Base-by-base conservation (phyloP, 1,140 invertebrate species). In the Solen grandis region DNA sequence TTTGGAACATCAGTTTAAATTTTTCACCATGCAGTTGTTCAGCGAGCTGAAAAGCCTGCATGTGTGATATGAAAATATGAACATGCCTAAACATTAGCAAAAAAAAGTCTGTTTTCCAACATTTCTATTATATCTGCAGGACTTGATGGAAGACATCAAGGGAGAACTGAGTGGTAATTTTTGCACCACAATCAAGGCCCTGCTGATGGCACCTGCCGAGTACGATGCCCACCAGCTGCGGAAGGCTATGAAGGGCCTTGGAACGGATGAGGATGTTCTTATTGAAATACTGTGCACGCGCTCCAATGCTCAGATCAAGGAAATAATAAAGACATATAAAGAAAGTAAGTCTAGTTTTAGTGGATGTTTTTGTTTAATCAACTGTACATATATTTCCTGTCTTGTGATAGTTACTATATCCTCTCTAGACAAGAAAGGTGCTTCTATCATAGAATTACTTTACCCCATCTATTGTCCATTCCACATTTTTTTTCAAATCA, bases 211-310 rank as follows among this genome's bases (percentile, higher is more conserved):
- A 5, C 89, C 91, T n/a, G 91, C 88, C 10, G 91, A 92, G 50
- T 92, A 90, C 86, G 92, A 92, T 84, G 92, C 92, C 14, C 81
- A 88, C 35, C 84, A 90, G 72, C 82, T 92, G 31, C 70, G 86
- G 8, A 90, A 90, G 80, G 91, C 92, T 33, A 92, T 93, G 76
- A 92, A 92, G 85, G 93, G 92, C 16, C 70, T 89, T 5, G 93
- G 93, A 33, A 94, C 93, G 27, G 91, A 92, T 84, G 97, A 98
- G 91, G 95, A 95, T 86, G 95, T 96, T n/a, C 93, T 99, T n/a
- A 97, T 98, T 80, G 97, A 98, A 93, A 95, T 98, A 59, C 91
- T 99, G 72, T 98, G 97, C 90, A 97, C 97, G 5, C 94, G 97
- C 89, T 96, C 95, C 54, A 98, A 98, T 93, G 93, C 95, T 59